Base-by-base conservation (phyloP, 37 sponge, comb jelly and placozoan species). In the Sycon ciliatum region DNA sequence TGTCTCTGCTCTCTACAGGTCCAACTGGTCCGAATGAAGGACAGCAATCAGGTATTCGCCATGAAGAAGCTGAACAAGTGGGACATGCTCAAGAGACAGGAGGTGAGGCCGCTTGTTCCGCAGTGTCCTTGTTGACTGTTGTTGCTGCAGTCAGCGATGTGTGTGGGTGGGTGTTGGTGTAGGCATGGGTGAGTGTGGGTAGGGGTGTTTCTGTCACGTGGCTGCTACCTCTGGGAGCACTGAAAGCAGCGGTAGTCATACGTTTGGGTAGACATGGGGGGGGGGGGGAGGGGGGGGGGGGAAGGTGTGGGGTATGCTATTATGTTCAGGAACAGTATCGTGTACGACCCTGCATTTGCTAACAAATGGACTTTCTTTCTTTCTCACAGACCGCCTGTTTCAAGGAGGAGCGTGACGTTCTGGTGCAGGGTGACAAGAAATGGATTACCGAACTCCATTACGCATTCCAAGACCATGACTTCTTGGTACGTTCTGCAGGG, bases 351-450 rank as follows among this genome's bases (percentile, higher is more conserved):
- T 18, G 13, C 13, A 42, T 42, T 13, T 9, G 9, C 13, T 42
- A 60, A 22, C 16, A 60, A 22, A 18, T 60, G 7, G 20, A 22
- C 52, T 23, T 4, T 3, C 16, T n/a, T 35, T 31, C 5, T 24
- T 74, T 38, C 42, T 32, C 23, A 3, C 57, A 87, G 81, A 80
- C 85, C 49, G 90, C 90, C 1, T 92, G 79, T 79, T 86, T 92
- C 60, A 74, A 81, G 61, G 90, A 92, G 35, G 99, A 97, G 81
- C 69, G 93, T n/a, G 94, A 97, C 74, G 89, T 97, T 71, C 92
- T 97, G 99, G 93, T 90, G 11, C 79, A 84, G 72, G 72, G 66
- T 34, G 74, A 23, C 32, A 92, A 90, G 65, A 81, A 82, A 4
- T 97, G 93, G 93, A 57, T 97, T 38, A 89, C 99, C 24, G 72